Conservation (phyloP, 2,888 invertebrate genomes). For the Drosophila flavopinicola region DNA sequence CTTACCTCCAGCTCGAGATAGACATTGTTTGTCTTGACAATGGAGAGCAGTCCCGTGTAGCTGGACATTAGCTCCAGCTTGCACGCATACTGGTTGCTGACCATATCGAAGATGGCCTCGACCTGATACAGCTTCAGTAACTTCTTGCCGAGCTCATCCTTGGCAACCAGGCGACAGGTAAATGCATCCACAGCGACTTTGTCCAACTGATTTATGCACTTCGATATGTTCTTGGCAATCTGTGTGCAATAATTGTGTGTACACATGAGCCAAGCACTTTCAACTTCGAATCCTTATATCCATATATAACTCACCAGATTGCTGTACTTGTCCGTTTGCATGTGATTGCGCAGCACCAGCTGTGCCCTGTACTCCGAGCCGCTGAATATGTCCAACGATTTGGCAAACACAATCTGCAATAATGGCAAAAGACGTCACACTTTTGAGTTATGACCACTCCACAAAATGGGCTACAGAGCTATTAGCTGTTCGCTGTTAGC, state of each 20-base stretch:
- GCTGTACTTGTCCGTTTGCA: conserved; percentile 83
- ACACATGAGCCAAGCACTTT: neutral
- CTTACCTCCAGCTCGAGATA: conserved; percentile 83
- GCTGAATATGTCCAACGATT: conserved; percentile 83
- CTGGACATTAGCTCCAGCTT: conserved; percentile 78
- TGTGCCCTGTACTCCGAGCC: conserved; percentile 82
- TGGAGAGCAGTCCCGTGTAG: conserved; percentile 79
- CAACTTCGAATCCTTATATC: neutral
- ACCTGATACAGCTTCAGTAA: conserved; percentile 81
- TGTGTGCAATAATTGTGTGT: conserved; percentile 44
- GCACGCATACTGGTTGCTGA: conserved; percentile 82
- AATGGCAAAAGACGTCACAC: conserved; percentile 7
- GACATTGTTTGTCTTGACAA: conserved; percentile 82
- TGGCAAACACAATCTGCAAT: conserved; percentile 82
- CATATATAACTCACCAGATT: conserved; percentile 81
- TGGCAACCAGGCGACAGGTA: conserved; percentile 80
- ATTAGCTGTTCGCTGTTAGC: no score
- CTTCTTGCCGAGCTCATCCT: conserved; percentile 73
- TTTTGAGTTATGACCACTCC: conserved; percentile 17
- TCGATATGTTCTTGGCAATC: conserved; percentile 83
- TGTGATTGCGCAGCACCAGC: conserved; percentile 83
- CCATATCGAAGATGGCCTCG: conserved; percentile 79
- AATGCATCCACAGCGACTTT: conserved; percentile 78
- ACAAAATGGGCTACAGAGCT: neutral
- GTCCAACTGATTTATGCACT: conserved; percentile 79